Conservation (phyloP, 2,888 invertebrate species). For the Noctuana brunneofusca region DNA sequence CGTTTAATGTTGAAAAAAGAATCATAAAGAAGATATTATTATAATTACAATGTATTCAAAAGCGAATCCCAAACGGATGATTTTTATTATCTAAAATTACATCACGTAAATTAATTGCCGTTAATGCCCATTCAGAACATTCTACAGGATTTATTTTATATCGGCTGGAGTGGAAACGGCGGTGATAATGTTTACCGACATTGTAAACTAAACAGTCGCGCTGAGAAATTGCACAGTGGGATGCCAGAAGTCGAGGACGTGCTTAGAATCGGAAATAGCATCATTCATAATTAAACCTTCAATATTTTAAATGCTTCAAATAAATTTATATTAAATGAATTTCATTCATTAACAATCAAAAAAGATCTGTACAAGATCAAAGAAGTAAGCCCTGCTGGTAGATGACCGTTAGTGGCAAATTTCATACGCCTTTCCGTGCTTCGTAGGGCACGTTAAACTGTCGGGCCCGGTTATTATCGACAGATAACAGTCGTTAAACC, state of each 20-base stretch:
- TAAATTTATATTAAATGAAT: background rate
- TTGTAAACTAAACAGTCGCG: constrained; percentile 32
- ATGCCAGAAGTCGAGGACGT: constrained; percentile 23
- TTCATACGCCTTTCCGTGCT: too few relatives aligned
- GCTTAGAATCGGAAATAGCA: constrained; percentile 22
- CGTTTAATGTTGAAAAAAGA: too few relatives aligned
- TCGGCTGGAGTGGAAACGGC: constrained; percentile 14
- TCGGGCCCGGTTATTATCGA: too few relatives aligned
- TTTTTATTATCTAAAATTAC: constrained; percentile 3
- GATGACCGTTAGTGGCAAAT: too few relatives aligned
- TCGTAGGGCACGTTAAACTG: too few relatives aligned
- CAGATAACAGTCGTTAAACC: too few relatives aligned
- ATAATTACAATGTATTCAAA: too few relatives aligned
- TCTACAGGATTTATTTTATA: constrained; percentile 19
- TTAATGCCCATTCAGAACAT: constrained; percentile 10
- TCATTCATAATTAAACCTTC: constrained; percentile 11
- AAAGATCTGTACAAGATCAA: too few relatives aligned
- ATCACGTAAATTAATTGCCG: constrained; percentile 6
- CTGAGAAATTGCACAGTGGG: constrained; percentile 33
- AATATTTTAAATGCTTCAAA: background rate
- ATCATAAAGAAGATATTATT: background rate
- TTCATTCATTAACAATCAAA: too few relatives aligned
- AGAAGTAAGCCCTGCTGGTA: too few relatives aligned
- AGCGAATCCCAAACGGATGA: background rate
- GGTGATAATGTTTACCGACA: constrained; percentile 30